phyloP scores from a whole-genome alignment of 92 coral and sea anemone genomes.

The Diadumene lineata region DNA sequence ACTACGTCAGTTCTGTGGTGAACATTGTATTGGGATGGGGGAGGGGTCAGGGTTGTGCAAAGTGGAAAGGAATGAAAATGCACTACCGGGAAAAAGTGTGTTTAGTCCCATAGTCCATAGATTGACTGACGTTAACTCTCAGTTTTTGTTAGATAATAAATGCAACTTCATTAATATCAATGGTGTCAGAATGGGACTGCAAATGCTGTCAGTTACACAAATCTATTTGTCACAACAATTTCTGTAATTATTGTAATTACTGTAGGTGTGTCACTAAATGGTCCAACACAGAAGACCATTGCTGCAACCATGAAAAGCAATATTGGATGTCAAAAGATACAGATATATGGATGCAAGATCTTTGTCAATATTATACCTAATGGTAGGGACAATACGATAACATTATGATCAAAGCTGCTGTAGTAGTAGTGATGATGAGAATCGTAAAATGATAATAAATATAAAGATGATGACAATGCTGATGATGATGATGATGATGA shows the following conservation, averaged over 20 bases:
- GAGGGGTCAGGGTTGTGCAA: too few species aligned
- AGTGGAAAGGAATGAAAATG: too few species aligned
- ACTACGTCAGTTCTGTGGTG: too few species aligned
- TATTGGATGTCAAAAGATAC: conserved; percentile 64
- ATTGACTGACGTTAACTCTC: too few species aligned
- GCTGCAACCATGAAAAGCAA: conserved; percentile 82
- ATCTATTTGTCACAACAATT: background rate
- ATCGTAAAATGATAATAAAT: background rate
- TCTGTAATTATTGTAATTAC: background rate
- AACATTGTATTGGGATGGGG: too few species aligned
- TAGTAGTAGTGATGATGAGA: background rate
- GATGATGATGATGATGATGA: conserved; percentile 5
- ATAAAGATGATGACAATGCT: background rate
- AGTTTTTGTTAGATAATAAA: too few species aligned
- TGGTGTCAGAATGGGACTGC: too few species aligned
- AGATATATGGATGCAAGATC: conserved; percentile 78
- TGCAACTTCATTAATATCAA: too few species aligned
- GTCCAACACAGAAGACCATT: conserved; percentile 72
- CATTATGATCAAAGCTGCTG: background rate
- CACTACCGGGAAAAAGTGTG: too few species aligned
- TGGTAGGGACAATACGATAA: conserved; percentile 34
- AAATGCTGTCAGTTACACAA: too few species aligned
- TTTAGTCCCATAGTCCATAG: too few species aligned
- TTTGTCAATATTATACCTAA: conserved; percentile 77
- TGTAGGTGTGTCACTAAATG: conserved; percentile 79